phyloP scores from a whole-genome alignment of 2,113 vertebrate species.

The Paraplagusia blochii region DNA sequence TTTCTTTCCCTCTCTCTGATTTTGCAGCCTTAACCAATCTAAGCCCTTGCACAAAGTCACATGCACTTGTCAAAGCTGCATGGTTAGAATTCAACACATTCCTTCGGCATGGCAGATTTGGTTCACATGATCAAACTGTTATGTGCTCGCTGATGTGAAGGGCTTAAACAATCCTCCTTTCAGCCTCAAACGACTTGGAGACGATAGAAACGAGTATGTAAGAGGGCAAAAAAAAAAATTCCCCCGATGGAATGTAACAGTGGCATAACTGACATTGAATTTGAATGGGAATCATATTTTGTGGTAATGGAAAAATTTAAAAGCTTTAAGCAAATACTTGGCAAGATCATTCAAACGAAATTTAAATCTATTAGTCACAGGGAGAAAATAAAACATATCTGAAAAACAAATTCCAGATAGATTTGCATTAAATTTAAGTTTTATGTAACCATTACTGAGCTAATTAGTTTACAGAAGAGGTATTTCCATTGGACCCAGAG shows the following conservation, averaged over 20 bases:
- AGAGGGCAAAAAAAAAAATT: constrained; percentile 5
- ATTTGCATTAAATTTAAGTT: no score
- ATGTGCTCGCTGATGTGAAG: constrained; percentile 51
- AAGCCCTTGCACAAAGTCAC: constrained; percentile 63
- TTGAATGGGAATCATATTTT: background rate
- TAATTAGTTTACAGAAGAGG: no score
- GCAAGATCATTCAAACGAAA: no score
- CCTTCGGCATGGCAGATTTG: constrained; percentile 67
- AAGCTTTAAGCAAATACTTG: no score
- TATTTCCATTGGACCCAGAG: no score
- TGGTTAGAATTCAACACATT: constrained; percentile 81
- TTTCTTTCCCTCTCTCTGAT: constrained; percentile 21
- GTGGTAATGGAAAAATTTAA: background rate
- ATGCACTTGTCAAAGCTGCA: constrained; percentile 75
- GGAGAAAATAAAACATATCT: no score
- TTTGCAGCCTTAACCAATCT: constrained; percentile 34
- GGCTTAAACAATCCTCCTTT: constrained; percentile 60
- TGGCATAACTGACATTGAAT: background rate
- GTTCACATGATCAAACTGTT: constrained; percentile 69
- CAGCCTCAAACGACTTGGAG: constrained; percentile 24
- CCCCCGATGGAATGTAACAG: background rate
- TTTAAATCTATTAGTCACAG: no score
- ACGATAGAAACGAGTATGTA: constrained; percentile 21
- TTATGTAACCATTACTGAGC: no score
- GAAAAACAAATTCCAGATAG: no score